Evolutionary conservation across 92 coral and sea anemone genomes (phyloP), one percentile per base, ranked within the genome.

Genomic region (Zoanthus gigantus): DNA sequence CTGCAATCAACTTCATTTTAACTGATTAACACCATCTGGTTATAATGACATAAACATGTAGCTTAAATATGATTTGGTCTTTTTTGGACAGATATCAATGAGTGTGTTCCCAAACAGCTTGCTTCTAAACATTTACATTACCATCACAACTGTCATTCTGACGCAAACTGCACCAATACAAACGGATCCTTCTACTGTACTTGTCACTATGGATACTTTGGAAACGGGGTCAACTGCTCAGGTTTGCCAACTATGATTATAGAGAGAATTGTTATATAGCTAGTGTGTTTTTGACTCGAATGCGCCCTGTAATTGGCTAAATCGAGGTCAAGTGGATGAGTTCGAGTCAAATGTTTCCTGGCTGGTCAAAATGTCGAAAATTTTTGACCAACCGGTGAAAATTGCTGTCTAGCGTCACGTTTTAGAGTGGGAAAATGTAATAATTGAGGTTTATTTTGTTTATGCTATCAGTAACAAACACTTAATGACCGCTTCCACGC

Each of bases 1-100:
- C 52, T 8, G 52, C 4, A 47, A 47, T 8, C 52, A 47, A 47
- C 52, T 47, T 47, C 4, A 47, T 4, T 47, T 8, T 47, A 4
- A 47, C 52, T 47, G 52, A 8, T 47, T 4, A 47, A 4, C 52
- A 47, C 5, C 52, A 4, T 47, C 52, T 47, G 52, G 8, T 47
- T 47, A 8, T 47, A 47, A 47, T 4, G 8, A 8, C 5, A 4
- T 47, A 47, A 47, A 47, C 5, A 47, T 47, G 8, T 8, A 1
- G 63, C 15, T 57, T 11, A 23, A 23, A 23, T 2, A 3, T 57
- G 63, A 7, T 57, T 57, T 57, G 63, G 12, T 57, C 63, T 10
- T 7, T 8, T 47, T 57, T 52, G 15, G 18, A 16, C 88, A 93
- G 95, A 93, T 90, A 88, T 93, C 82, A 72, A 93, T 50, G 96